Evolutionary conservation across 2,888 invertebrate species (phyloP).

Genomic region (Thymelicus lineola): DNA sequence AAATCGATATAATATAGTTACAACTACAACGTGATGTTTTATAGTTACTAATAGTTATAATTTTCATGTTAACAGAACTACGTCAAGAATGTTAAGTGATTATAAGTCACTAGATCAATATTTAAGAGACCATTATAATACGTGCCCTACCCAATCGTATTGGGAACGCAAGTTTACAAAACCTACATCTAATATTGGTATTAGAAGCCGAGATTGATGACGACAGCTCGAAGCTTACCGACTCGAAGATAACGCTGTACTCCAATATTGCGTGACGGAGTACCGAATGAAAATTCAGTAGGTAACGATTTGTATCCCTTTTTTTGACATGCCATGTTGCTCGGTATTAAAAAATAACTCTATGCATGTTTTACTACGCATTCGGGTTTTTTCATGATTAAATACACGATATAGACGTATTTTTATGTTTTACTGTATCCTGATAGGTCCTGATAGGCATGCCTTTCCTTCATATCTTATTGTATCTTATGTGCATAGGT

Average conservation of each 20-base stretch:
- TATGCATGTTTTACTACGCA: constrained; percentile 8
- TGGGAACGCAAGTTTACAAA: constrained; percentile 16
- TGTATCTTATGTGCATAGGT: neutral
- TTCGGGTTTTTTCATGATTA: neutral
- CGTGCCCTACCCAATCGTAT: constrained; percentile 1
- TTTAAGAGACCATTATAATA: too few relatives aligned
- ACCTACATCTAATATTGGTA: constrained; percentile 34
- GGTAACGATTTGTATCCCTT: constrained; percentile 55
- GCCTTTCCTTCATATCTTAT: too few relatives aligned
- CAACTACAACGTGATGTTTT: too few relatives aligned
- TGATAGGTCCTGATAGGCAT: neutral
- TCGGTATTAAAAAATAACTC: constrained; percentile 24
- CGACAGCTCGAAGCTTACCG: constrained; percentile 58
- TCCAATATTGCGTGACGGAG: constrained; percentile 70
- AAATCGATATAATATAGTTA: too few relatives aligned
- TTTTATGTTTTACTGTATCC: neutral
- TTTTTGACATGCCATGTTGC: constrained; percentile 47
- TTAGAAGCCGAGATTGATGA: constrained; percentile 67
- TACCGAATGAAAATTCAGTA: constrained; percentile 49
- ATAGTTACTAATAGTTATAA: too few relatives aligned
- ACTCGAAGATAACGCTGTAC: constrained; percentile 63
- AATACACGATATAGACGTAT: neutral
- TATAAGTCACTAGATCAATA: too few relatives aligned
- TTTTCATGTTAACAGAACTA: too few relatives aligned
- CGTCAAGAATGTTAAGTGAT: too few relatives aligned